Percentiles rank a stretch among this genome's conserved stretches.
Evolutionary conservation across 2,113 vertebrate genomes (phyloP).

Genomic region (Acrocephalus kingi): DNA sequence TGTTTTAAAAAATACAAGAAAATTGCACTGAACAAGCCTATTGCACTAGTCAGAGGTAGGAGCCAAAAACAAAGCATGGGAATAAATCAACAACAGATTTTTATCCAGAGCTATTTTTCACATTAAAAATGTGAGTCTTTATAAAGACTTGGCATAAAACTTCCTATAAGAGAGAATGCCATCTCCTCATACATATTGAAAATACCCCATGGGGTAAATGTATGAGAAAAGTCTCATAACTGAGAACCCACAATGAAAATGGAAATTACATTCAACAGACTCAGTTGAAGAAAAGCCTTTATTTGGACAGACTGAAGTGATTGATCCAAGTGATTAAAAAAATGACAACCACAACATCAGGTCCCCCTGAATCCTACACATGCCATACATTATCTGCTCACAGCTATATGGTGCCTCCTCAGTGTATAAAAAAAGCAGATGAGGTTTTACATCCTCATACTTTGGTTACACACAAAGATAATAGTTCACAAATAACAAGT

Average conservation of each 20-base stretch:
- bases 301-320: not conserved
- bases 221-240: not conserved
- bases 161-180: not conserved
- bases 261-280: not conserved
- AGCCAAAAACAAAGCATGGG: conserved; percentile 17
- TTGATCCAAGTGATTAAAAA: not conserved
- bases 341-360: not conserved
- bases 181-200: not conserved
- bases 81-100: conserved; percentile 48
- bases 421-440: not conserved
- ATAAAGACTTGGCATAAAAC: conserved; percentile 5
- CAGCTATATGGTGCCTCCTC: not conserved
- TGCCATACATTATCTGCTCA: not conserved
- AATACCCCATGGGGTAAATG: not conserved
- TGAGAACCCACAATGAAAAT: not conserved
- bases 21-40: not conserved
- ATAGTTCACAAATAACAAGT: not conserved
- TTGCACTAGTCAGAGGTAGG: not conserved
- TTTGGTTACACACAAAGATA: not conserved
- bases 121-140: not conserved
- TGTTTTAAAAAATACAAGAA: not conserved
- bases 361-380: not conserved
- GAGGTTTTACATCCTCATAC: not conserved
- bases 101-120: conserved; percentile 20
- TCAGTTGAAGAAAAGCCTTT: not conserved